Percentiles rank a stretch among this genome's conserved stretches.
Conservation (phyloP, 2,797 vertebrate genomes). For the Lerista edwardsae region DNA sequence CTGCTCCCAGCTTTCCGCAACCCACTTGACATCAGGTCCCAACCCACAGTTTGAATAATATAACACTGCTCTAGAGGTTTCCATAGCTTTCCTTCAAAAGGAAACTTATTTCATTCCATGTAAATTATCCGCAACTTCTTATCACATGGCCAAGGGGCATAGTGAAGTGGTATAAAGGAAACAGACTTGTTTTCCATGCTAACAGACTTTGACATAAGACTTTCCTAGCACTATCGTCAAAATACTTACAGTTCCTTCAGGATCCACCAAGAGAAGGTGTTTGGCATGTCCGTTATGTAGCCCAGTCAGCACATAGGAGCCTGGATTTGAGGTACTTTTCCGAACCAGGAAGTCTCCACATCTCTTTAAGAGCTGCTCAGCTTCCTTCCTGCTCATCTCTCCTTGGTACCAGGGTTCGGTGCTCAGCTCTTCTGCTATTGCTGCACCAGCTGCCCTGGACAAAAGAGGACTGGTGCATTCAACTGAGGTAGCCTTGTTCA, state of each 20-base stretch:
- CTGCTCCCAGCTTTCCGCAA: too few relatives aligned
- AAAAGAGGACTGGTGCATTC: constrained; percentile 87
- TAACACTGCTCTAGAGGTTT: too few relatives aligned
- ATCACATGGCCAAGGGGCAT: background rate
- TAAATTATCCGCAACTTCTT: background rate
- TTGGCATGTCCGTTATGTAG: constrained; percentile 94
- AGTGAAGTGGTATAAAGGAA: background rate
- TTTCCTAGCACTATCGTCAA: background rate
- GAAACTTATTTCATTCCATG: too few relatives aligned
- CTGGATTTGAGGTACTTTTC: constrained; percentile 93
- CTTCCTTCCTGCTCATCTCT: constrained; percentile 94
- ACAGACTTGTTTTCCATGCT: too few relatives aligned
- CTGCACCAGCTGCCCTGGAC: constrained; percentile 78
- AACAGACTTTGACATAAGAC: background rate
- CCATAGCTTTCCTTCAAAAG: background rate
- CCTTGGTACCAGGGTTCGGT: constrained; percentile 91
- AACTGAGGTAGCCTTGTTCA: constrained; percentile 85
- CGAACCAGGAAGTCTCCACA: constrained; percentile 97
- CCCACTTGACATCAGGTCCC: too few relatives aligned
- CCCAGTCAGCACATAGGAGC: constrained; percentile 94
- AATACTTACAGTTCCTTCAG: constrained; percentile 93
- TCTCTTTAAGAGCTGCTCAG: constrained; percentile 88
- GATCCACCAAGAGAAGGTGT: constrained; percentile 95
- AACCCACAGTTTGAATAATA: too few relatives aligned
- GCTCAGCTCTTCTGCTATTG: constrained; percentile 85